Evolutionary conservation across 2,888 invertebrate species (phyloP).

Genomic region (Mythimna pallens): DNA sequence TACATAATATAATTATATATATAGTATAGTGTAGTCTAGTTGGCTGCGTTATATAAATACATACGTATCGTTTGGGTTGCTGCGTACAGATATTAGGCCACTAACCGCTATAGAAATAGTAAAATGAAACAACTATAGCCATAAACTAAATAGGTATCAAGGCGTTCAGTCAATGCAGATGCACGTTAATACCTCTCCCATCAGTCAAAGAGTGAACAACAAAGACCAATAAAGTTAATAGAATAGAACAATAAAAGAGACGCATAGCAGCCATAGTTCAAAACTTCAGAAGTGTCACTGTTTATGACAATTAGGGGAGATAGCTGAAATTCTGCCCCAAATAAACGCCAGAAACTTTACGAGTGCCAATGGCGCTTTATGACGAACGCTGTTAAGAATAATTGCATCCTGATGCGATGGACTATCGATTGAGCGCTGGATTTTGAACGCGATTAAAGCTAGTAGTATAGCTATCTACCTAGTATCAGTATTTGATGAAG

Average conservation of each 20-base stretch:
- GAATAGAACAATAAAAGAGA: conserved; percentile 24
- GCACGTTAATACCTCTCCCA: neutral
- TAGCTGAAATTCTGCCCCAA: conserved; percentile 29
- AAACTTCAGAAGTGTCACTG: conserved; percentile 15
- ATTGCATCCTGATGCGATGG: conserved; percentile 8
- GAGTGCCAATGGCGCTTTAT: conserved; percentile 9
- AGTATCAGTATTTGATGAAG: conserved; percentile 3
- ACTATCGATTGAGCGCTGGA: neutral
- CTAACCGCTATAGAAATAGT: neutral
- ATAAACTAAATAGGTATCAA: neutral
- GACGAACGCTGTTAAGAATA: conserved; percentile 4
- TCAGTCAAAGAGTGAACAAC: neutral
- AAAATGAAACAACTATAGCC: neutral
- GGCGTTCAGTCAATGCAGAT: neutral
- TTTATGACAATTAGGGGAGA: conserved; percentile 33
- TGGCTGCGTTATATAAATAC: no score
- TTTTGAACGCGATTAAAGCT: neutral
- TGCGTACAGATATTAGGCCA: neutral
- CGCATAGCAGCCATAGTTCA: neutral
- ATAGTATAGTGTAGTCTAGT: no score
- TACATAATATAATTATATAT: no score
- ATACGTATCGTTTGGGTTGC: neutral
- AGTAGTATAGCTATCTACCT: neutral
- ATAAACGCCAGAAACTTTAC: conserved; percentile 32
- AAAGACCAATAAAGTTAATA: conserved; percentile 13